A percentile compares a stretch with the other conserved stretches of the same genome.
phyloP scores from a whole-genome alignment of 2,113 vertebrate genomes.

The Zosterops japonicus region DNA sequence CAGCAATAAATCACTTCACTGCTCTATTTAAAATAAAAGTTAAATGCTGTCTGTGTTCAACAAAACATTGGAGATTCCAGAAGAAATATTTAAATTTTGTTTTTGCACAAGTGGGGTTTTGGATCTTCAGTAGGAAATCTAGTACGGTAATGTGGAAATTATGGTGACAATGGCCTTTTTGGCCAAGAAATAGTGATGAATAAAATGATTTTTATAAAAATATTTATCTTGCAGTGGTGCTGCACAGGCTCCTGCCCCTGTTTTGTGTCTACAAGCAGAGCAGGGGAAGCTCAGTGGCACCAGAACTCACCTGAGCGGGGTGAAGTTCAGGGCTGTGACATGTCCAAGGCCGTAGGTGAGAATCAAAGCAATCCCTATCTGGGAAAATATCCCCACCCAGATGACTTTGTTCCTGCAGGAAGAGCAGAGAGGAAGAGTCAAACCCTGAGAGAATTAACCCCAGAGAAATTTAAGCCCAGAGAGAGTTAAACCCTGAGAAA shows the following conservation, averaged over 20 bases:
- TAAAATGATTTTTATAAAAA: neutral
- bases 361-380: constrained; percentile 73
- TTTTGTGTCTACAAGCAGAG: accelerated
- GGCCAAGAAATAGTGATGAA: neutral
- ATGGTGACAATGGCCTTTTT: neutral
- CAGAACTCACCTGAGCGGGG: constrained; percentile 72
- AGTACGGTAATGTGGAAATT: neutral
- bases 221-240: neutral
- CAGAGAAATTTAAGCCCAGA: neutral
- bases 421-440: neutral
- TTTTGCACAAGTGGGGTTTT: neutral
- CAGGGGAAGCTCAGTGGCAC: neutral
- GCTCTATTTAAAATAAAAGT: neutral
- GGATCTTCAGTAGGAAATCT: neutral
- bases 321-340: constrained; percentile 72
- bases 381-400: constrained; percentile 79
- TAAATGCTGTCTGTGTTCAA: neutral
- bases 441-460: neutral
- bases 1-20: neutral
- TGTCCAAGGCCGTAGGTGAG: constrained; percentile 77
- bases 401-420: constrained; percentile 80
- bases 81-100: neutral
- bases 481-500: neutral
- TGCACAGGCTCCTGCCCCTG: neutral
- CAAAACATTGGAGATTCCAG: neutral